Base-by-base conservation (phyloP, 2,797 vertebrate species). In the Jordanella pulchra region DNA sequence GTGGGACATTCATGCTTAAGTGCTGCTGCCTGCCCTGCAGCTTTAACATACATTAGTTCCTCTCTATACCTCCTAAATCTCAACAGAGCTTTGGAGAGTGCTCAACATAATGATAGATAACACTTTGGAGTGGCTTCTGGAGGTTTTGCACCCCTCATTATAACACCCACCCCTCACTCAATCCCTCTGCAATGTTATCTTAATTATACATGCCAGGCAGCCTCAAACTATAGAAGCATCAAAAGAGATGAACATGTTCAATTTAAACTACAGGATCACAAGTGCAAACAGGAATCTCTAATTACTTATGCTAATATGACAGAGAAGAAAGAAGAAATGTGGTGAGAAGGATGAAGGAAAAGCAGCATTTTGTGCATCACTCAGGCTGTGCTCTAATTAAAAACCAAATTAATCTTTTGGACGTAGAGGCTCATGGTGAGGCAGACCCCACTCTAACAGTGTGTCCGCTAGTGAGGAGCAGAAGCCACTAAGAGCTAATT, bases 281-380 rank as follows among this genome's bases (percentile, higher is more conserved):
- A 82, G 72, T 82, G 84, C 88, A 89, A 90, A 92, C 80, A 86
- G 83, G 88, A 92, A 87, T 92, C 88, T 91, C 87, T 93, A 93
- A 94, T 94, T 93, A 93, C 92, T 93, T 93, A 93, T 94, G 92
- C 87, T 93, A 94, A 94, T 93, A 84, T 69, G 88, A 85, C 74
- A 78, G 83, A 79, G 82, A 77, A 66, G 75, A 70, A 72, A 75
- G 65, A 68, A 69, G 76, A 67, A 45, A 53, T 27, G 54, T 28
- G 56, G 48, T 1, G 21, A 21, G 32, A 17, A 63, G 68, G 66
- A 76, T 61, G 73, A 78, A 45, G 67, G 71, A 71, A 54, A 75
- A 79, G 74, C 66, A 86, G 58, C 81, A 48, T 86, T 86, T 77
- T 78, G 83, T 89, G 84, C 80, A 89, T 90, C 79, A 85, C 79